A percentile compares a stretch with the other conserved stretches of the same genome.
Evolutionary conservation across 2,888 invertebrate species (phyloP).

Genomic region (Lasioglossum marginatum): DNA sequence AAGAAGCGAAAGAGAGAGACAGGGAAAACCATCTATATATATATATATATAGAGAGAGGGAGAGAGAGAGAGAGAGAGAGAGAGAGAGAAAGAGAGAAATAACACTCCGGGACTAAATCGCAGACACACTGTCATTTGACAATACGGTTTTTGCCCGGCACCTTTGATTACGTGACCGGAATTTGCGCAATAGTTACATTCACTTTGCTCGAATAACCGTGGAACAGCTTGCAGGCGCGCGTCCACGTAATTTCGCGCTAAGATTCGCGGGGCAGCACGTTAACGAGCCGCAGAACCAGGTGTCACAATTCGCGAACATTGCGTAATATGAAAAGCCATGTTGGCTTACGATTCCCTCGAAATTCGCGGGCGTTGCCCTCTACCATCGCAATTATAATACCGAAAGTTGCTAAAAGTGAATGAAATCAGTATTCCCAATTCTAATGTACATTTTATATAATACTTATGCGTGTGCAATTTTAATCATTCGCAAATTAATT

Average conservation of each 20-base stretch:
- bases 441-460: too few species aligned
- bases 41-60: neutral
- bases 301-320: slow-evolving; percentile 18
- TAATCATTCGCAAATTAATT: neutral
- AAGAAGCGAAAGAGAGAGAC: neutral
- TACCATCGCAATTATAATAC: neutral
- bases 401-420: neutral
- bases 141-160: neutral
- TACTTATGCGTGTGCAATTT: too few species aligned
- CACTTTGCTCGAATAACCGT: slow-evolving; percentile 42
- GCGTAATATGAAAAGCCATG: neutral
- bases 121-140: neutral
- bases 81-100: too few species aligned
- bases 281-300: neutral
- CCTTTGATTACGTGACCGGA: slow-evolving; percentile 29
- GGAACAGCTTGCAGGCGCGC: slow-evolving; percentile 4
- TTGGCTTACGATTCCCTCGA: neutral
- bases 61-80: too few species aligned
- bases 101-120: neutral
- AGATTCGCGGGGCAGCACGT: slow-evolving; percentile 28
- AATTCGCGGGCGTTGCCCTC: neutral
- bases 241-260: slow-evolving; percentile 29
- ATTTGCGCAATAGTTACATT: slow-evolving; percentile 56
- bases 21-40: neutral
- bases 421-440: too few species aligned